Conservation (phyloP, 1,140 invertebrate genomes). For the Augochlora pura region DNA sequence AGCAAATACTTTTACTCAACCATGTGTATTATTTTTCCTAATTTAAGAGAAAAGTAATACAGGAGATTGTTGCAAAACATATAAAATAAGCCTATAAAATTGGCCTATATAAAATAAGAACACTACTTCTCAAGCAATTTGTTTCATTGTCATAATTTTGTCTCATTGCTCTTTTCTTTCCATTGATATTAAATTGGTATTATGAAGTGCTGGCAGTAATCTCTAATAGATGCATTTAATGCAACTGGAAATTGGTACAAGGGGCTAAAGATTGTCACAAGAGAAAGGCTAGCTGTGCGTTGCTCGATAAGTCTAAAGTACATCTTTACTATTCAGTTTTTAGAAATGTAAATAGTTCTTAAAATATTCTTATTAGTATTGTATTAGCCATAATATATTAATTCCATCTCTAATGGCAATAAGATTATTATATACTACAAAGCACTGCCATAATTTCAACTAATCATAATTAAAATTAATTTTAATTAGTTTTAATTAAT, state of each 20-base stretch:
- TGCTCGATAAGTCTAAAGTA: conserved; percentile 25
- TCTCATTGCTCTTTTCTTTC: conserved; percentile 36
- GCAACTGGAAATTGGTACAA: not conserved
- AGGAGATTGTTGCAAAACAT: not conserved
- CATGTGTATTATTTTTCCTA: not conserved
- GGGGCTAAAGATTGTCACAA: no score
- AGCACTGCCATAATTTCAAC: conserved; percentile 77
- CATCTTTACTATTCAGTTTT: conserved; percentile 15
- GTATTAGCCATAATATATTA: conserved; percentile 52
- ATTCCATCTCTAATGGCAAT: conserved; percentile 71
- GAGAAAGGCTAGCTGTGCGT: not conserved
- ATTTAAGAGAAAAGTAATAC: not conserved
- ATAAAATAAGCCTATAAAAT: no score
- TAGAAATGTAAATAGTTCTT: conserved; percentile 28
- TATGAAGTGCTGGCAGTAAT: conserved; percentile 8
- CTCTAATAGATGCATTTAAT: not conserved
- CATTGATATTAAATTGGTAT: not conserved
- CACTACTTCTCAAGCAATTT: not conserved
- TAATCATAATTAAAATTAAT: no score
- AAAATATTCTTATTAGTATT: conserved; percentile 41
- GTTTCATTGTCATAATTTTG: not conserved
- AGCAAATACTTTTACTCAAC: conserved; percentile 20
- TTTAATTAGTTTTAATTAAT: conserved; percentile 71
- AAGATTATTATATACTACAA: conserved; percentile 74
- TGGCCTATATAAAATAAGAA: conserved; percentile 39